Evolutionary conservation across 2,113 vertebrate genomes (phyloP).

Genomic region (Taxidea taxus): DNA sequence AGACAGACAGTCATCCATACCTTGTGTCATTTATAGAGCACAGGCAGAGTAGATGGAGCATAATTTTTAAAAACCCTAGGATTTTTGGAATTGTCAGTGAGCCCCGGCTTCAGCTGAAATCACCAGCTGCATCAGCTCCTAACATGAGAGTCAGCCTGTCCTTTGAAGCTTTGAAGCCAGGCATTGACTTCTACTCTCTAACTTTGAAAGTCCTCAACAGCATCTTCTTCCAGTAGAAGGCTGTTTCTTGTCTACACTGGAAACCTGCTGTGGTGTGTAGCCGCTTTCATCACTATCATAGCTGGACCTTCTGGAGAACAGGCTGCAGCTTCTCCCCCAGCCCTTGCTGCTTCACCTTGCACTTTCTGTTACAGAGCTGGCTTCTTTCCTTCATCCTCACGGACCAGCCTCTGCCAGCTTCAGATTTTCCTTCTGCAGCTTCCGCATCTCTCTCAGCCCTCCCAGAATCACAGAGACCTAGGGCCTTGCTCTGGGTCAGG

Average conservation of each 20-base stretch:
- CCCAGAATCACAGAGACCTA: background rate
- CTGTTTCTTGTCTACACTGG: background rate
- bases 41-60: background rate
- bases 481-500: background rate
- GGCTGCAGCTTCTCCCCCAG: no score
- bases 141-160: background rate
- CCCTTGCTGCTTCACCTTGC: no score
- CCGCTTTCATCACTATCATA: accelerated
- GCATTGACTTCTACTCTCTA: background rate
- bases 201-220: background rate
- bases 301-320: no score
- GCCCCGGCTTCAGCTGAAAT: background rate
- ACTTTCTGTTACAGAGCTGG: no score
- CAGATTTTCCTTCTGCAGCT: background rate
- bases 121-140: background rate
- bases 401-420: background rate
- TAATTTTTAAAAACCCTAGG: background rate
- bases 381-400: no score
- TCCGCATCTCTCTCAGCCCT: background rate
- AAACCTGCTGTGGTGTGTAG: no score
- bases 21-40: background rate
- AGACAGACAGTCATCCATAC: background rate
- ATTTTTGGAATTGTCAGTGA: background rate
- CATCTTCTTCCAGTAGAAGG: background rate
- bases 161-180: background rate